Evolutionary conservation across 2,888 invertebrate species (phyloP), one percentile per base, ranked within the genome.

Genomic region (Phalera bucephala): DNA sequence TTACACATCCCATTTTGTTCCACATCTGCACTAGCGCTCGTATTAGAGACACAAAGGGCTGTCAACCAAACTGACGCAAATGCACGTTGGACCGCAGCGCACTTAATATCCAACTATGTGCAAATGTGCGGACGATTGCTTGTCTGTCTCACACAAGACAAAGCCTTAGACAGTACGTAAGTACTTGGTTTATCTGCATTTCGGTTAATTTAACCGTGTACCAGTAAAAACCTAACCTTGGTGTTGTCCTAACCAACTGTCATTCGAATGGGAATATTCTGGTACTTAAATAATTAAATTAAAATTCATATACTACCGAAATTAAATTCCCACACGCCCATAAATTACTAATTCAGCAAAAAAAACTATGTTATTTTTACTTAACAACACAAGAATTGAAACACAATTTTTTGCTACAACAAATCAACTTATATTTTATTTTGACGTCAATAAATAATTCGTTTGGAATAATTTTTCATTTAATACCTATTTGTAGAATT

Each of bases 91-190:
- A 19, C 31, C 28, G 12, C 29, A 26, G 8, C 8, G 9, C 22
- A 36, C 33, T 32, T 32, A 31, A 32, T 28, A 36, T 17, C 22
- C 35, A 31, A 36, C 33, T 14, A 36, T 37, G 11, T 23, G 23
- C 37, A 28, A 36, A 33, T 36, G 35, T 42, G 27, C 35, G 29
- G 35, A 45, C 36, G 32, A 37, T 42, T 44, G 36, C 38, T 23
- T 33, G 37, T 27, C n/a, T n/a, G n/a, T n/a, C 30, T 29, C 33
- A 32, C 11, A 38, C 33, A 25, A 37, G 12, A 25, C 35, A 22
- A 7, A 3, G 11, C 9, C 19, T n/a, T 33, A 13, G 27, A 27
- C 27, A 27, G 14, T n/a, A 12, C 8, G 25, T 21, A 3, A 8
- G 0, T 21, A 3, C 12, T 1, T 11, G n/a, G n/a, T n/a, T n/a